phyloP scores from a whole-genome alignment of 2,797 vertebrate genomes.

The Meda fulgida region DNA sequence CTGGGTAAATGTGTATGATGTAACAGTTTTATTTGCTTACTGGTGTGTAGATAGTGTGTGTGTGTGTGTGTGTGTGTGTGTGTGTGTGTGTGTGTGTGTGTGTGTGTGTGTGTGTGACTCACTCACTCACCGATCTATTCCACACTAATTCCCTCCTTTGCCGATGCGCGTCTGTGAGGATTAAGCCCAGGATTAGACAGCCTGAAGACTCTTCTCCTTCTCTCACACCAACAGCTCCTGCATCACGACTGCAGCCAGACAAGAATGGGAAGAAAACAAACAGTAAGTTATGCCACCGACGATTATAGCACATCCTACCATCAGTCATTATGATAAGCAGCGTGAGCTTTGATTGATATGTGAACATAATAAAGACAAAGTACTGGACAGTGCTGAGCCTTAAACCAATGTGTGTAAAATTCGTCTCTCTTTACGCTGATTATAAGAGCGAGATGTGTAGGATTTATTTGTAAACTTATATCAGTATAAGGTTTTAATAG shows the following conservation, averaged over 20 bases:
- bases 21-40: neutral
- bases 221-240: constrained; percentile 8
- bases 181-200: constrained; percentile 61
- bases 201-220: constrained; percentile 3
- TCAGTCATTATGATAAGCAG: constrained; percentile 1
- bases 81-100: neutral
- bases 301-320: constrained; percentile 24
- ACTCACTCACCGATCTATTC: constrained; percentile 36
- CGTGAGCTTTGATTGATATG: neutral
- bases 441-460: neutral
- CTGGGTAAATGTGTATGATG: neutral
- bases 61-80: constrained; percentile 13
- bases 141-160: constrained; percentile 59
- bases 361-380: neutral
- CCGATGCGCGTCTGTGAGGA: constrained; percentile 57
- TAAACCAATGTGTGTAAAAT: neutral
- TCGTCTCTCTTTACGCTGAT: neutral
- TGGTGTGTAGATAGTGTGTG: neutral
- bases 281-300: constrained; percentile 44
- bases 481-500: neutral
- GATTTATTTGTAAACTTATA: neutral
- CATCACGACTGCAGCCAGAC: constrained; percentile 34
- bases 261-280: constrained; percentile 56
- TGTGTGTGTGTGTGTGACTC: constrained; percentile 5
- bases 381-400: neutral